Conservation (phyloP, 2,113 vertebrate genomes). For the Alaudala cheleensis region DNA sequence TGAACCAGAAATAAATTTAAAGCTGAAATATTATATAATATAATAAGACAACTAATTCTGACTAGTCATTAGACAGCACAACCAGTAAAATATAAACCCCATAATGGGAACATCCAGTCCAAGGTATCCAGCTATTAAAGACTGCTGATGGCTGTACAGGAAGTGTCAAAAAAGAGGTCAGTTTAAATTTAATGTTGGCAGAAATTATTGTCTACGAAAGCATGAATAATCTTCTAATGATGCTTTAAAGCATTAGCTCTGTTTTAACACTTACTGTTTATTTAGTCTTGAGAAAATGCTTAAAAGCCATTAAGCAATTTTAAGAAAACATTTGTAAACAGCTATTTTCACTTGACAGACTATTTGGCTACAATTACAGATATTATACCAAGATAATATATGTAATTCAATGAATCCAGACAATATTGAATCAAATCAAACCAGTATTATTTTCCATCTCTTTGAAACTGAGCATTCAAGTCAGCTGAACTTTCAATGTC, state of each 20-base stretch:
- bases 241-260: neutral
- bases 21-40: constrained; percentile 1
- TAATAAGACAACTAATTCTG: neutral
- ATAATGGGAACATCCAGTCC: neutral
- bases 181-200: constrained; percentile 8
- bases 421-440: constrained; percentile 17
- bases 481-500: neutral
- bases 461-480: constrained; percentile 5
- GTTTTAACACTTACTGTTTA: neutral
- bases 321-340: constrained; percentile 4
- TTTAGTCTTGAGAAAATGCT: constrained; percentile 17
- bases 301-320: constrained; percentile 23
- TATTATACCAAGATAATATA: constrained; percentile 26
- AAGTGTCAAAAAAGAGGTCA: constrained; percentile 2
- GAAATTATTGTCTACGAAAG: neutral
- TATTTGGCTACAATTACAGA: constrained; percentile 52
- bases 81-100: neutral
- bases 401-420: constrained; percentile 7
- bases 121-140: neutral
- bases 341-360: constrained; percentile 55
- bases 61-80: neutral
- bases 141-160: neutral
- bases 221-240: constrained; percentile 4
- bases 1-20: constrained; percentile 2
- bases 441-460: neutral